Base-by-base conservation (phyloP, 2,113 vertebrate genomes). In the Holacanthus passer region DNA sequence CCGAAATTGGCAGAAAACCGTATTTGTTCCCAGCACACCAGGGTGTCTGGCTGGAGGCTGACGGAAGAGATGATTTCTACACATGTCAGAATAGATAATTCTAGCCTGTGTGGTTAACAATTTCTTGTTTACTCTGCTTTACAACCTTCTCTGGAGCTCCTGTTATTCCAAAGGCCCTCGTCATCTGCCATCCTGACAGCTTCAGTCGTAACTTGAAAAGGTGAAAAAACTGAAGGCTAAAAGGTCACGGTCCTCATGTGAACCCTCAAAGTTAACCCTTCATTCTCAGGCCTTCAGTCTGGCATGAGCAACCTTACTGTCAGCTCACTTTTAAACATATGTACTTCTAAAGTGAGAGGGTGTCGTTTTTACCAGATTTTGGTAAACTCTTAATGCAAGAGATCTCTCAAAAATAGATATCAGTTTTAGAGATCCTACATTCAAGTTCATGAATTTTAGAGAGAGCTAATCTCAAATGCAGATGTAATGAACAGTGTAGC, bases 191-290 rank as follows among this genome's bases (percentile, higher is more conserved):
- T 67, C 69, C 66, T 85, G 75, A 90, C 77, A 78, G 78, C 79
- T 82, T 78, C 77, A 75, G 43, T 81, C 32, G 19, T 85, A 69
- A 83, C 84, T 75, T 90, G 63, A 83, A 81, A 88, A 83, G 74
- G 86, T 84, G 77, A 90, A 79, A 87, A 73, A 84, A 45, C 37
- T 48, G 17, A 20, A 43, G 58, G 73, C 60, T 70, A 24, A 84
- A 73, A 77, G 71, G 73, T 83, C 53, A 37, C 13, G 32, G 12
- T 73, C 39, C 19, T 22, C 32, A 50, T 79, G 52, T 68, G 27
- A 60, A 79, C 64, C 68, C 66, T 3, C 64, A 45, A n/a, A 17
- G 27, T 79, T 77, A 82, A 79, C 78, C 71, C 58, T 71, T 90
- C 50, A 75, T 77, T 24, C 62, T 82, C 59, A 53, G 70, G 29